phyloP scores from a whole-genome alignment of 2,113 vertebrate genomes.

The Plecotus auritus region DNA sequence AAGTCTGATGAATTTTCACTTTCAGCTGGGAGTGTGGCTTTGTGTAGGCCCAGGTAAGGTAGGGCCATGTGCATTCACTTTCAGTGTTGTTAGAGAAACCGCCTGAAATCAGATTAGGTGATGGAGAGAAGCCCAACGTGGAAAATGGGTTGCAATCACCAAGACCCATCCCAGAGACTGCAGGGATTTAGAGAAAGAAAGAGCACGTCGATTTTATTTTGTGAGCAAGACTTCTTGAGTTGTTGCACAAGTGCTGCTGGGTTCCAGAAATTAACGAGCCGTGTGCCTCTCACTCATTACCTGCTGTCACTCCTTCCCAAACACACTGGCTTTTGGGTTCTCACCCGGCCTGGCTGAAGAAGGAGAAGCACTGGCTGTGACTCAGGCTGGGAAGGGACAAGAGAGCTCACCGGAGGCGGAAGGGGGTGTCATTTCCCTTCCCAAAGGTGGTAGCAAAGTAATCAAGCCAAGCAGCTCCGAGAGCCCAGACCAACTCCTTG shows the following conservation, averaged over 20 bases:
- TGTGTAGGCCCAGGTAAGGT: neutral
- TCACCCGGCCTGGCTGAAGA: neutral
- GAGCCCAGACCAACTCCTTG: constrained; percentile 64
- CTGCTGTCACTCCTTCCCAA: neutral
- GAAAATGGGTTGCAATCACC: neutral
- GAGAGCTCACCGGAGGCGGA: constrained; percentile 32
- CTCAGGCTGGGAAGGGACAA: neutral
- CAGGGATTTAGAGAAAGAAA: neutral
- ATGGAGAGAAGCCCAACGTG: neutral
- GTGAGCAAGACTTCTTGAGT: neutral
- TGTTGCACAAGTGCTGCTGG: neutral
- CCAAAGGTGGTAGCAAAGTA: constrained; percentile 58
- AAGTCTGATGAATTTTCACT: neutral
- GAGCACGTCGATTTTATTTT: neutral
- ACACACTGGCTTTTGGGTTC: neutral
- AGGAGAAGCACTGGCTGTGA: neutral
- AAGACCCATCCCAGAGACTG: neutral
- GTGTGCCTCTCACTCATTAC: neutral
- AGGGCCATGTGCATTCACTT: neutral
- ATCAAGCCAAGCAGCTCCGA: constrained; percentile 65
- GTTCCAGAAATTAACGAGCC: neutral
- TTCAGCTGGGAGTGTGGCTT: neutral
- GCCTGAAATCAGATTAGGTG: neutral
- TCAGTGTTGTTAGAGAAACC: neutral
- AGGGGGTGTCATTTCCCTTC: constrained; percentile 43